Conservation (phyloP, 1,140 invertebrate genomes). For the Heliconius congener region DNA sequence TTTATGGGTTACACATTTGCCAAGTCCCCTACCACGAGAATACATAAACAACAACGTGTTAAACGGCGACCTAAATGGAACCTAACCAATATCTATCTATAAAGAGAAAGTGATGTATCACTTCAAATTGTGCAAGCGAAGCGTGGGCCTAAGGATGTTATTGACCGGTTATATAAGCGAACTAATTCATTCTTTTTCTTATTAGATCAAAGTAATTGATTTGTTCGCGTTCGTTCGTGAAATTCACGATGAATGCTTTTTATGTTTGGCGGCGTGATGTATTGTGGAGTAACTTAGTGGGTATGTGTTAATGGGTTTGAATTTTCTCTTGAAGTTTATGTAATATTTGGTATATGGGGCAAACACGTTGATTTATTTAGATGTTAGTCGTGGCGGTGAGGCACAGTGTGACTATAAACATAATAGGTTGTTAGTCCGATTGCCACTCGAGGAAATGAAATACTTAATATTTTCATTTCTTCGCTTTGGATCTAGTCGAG, state of each 20-base stretch:
- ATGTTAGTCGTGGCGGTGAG: too few species aligned
- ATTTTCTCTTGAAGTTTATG: conserved; percentile 13
- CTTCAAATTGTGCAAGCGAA: conserved; percentile 55
- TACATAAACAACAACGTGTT: conserved; percentile 62
- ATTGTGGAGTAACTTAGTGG: background rate
- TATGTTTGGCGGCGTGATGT: conserved; percentile 3
- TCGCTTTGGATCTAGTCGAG: too few species aligned
- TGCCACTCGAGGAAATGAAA: too few species aligned
- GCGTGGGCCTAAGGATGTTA: conserved; percentile 51
- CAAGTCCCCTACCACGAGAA: conserved; percentile 39
- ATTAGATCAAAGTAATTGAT: conserved; percentile 33
- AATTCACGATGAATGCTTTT: conserved; percentile 26
- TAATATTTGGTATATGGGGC: background rate
- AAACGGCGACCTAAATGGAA: conserved; percentile 61
- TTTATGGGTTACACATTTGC: conserved; percentile 44
- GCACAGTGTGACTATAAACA: too few species aligned
- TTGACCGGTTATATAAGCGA: conserved; percentile 42
- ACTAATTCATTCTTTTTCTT: conserved; percentile 32
- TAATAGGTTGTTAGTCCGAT: too few species aligned
- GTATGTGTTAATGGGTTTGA: background rate
- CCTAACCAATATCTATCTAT: conserved; percentile 58
- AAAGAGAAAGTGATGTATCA: conserved; percentile 75
- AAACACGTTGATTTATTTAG: background rate
- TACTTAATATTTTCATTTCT: too few species aligned
- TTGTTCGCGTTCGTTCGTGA: conserved; percentile 31